phyloP scores from a whole-genome alignment of 2,113 vertebrate species.

The Varanus komodoensis region DNA sequence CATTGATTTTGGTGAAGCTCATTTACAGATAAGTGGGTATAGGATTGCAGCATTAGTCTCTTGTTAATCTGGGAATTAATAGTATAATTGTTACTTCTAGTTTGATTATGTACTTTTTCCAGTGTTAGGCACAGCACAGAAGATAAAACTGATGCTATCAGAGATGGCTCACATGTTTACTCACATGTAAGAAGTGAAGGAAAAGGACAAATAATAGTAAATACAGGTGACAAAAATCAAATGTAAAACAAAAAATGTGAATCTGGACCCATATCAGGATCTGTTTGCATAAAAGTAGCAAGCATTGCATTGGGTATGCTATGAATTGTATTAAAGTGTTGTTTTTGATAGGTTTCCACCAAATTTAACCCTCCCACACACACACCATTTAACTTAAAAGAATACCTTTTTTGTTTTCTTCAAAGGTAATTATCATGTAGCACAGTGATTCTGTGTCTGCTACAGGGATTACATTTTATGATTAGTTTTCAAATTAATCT shows the following conservation, averaged over 20 bases:
- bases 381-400: not conserved
- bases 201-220: no score
- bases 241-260: not conserved
- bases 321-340: not conserved
- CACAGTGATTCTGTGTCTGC: not conserved
- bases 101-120: not conserved
- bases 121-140: not conserved
- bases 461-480: not conserved
- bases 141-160: not conserved
- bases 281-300: not conserved
- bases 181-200: not conserved
- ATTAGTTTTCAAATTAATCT: no score
- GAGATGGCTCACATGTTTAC: not conserved
- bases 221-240: not conserved
- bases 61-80: not conserved
- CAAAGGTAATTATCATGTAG: not conserved
- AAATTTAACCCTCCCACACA: not conserved
- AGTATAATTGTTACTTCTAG: no score
- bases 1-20: not conserved
- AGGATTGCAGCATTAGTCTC: not conserved
- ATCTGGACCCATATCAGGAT: not conserved
- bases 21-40: not conserved
- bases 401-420: not conserved
- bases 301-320: not conserved
- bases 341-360: not conserved